Base-by-base conservation (phyloP, 2,888 invertebrate genomes). In the Amphipoea lucens region DNA sequence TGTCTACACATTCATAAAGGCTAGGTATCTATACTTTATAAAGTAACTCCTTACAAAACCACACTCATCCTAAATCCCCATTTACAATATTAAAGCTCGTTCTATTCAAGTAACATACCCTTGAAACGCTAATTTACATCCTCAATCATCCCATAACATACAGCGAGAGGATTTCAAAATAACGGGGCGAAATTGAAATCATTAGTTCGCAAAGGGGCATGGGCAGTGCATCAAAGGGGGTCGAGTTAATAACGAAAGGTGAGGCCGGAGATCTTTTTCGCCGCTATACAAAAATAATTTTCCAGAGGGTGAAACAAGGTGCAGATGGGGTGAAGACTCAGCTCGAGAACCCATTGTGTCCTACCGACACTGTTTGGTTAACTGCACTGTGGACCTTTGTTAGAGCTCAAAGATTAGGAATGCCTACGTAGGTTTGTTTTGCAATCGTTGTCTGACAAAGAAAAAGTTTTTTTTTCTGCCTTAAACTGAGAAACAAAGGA, bases 221-320 rank as follows among this genome's bases (percentile, higher is more conserved):
- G 93, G 90, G 91, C 91, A 94, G 93, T 95, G 94, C 94, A 95
- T 96, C 95, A 96, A 96, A 96, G 93, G 94, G 92, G 90, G 87
- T 90, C 89, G 89, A 95, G 95, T 96, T 96, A 96, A 96, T 96
- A 96, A 95, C 89, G 94, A 93, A 96, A 96, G 96, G 95, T 95
- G 95, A 95, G 93, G 93, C 92, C 92, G 83, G 93, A 94, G 94
- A 94, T 95, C 92, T 95, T 94, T 95, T 94, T 92, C 94, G 91
- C 91, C 90, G 89, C 92, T 91, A 92, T 94, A 93, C 91, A 95
- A 94, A 95, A 95, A 95, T 95, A 92, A 94, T 91, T 90, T 91
- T 92, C 85, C 83, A 67, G 51, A 89, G 91, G 91, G 88, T 68
- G 83, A 88, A 87, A 89, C 81, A 87, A 87, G 85, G 89, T 88